Evolutionary conservation across 2,888 invertebrate species (phyloP), one percentile per base, ranked within the genome.

Genomic region (Eupithecia insigniata): DNA sequence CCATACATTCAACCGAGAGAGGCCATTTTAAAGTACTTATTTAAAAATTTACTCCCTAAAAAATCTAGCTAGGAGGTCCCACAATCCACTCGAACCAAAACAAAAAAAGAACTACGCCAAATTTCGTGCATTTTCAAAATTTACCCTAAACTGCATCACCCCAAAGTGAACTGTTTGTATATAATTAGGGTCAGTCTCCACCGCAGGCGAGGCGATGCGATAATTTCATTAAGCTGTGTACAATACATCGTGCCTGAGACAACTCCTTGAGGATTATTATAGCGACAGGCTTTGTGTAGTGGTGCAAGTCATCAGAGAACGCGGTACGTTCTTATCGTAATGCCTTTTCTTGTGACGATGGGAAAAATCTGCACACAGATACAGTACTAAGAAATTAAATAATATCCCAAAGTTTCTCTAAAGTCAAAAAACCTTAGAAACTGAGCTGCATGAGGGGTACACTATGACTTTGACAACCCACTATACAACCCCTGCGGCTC

Each of bases 161-260:
- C 51, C 10, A 43, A 46, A 67, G 61, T 66, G 28, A 66, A 70
- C 66, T 66, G 30, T 30, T 65, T 39, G 65, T 55, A 58, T 58
- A 58, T 66, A 68, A 75, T 73, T 76, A 76, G 78, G 76, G 71
- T 75, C 64, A 51, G 70, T 60, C 64, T 71, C 67, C 66, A 68
- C 67, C 66, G 69, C 36, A 70, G 73, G 78, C 68, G 64, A 66
- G 60, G 71, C 74, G 64, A 73, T 66, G 69, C 62, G 82, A 83
- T 89, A 90, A 91, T 90, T 89, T 86, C 84, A 89, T 90, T 90
- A 89, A 86, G 83, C 77, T 79, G 78, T 77, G 82, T 79, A 83
- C 83, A 78, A 28, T 83, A 34, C 55, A 34, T 62, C 61, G 85
- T 85, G 88, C 84, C 82, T 76, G 71, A 79, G 72, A 81, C 87